phyloP scores from a whole-genome alignment of 1,140 invertebrate species.

The Camponotus pennsylvanicus region DNA sequence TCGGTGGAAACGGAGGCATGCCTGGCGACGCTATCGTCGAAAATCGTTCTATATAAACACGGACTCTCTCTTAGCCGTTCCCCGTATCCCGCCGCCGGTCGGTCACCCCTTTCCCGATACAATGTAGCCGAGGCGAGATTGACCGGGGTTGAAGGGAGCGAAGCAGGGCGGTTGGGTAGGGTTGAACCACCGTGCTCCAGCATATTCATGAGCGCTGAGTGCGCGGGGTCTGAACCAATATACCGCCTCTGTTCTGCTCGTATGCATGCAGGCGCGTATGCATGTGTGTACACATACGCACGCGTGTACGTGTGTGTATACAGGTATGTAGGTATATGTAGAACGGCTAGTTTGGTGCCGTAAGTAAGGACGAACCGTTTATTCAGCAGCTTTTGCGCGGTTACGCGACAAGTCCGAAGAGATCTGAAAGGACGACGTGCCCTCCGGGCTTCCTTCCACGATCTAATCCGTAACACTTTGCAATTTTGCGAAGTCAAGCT shows the following conservation, averaged over 20 bases:
- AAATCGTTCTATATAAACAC: constrained; percentile 78
- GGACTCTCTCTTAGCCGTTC: constrained; percentile 57
- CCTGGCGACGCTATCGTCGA: constrained; percentile 70
- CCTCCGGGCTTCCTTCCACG: constrained; percentile 53
- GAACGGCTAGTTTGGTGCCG: constrained; percentile 68
- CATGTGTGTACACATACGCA: constrained; percentile 51
- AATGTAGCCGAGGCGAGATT: constrained; percentile 77
- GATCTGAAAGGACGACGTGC: constrained; percentile 52
- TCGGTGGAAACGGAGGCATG: constrained; percentile 68
- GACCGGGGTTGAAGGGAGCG: constrained; percentile 71
- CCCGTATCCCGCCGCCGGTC: constrained; percentile 15
- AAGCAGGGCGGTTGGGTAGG: constrained; percentile 59
- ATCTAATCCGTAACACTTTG: constrained; percentile 63
- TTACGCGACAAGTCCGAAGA: constrained; percentile 70
- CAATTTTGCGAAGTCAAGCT: constrained; percentile 62
- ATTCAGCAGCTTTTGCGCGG: constrained; percentile 76
- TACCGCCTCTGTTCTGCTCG: constrained; percentile 67
- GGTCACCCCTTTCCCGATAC: constrained; percentile 76
- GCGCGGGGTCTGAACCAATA: constrained; percentile 82
- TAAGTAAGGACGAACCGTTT: constrained; percentile 76
- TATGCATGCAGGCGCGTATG: constrained; percentile 67
- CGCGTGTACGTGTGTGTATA: constrained; percentile 30
- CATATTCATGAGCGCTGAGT: constrained; percentile 84
- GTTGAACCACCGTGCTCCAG: constrained; percentile 80
- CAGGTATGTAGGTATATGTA: constrained; percentile 43